phyloP scores from a whole-genome alignment of 2,113 vertebrate species.

The Cyanocitta stelleri region DNA sequence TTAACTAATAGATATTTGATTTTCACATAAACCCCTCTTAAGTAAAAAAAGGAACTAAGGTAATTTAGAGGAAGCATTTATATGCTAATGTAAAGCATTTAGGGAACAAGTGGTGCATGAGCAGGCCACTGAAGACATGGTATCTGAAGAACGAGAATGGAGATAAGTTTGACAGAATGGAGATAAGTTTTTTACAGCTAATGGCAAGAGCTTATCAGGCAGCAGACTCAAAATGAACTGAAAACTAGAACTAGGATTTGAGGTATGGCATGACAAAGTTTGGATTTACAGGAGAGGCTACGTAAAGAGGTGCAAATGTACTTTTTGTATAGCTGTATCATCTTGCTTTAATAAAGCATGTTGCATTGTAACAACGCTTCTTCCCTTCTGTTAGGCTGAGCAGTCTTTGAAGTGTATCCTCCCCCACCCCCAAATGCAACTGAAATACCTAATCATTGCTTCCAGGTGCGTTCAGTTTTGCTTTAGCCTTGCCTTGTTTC shows the following conservation, averaged over 20 bases:
- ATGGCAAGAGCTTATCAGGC: neutral
- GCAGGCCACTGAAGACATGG: neutral
- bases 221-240: neutral
- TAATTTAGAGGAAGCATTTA: neutral
- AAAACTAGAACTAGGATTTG: neutral
- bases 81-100: neutral
- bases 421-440: neutral
- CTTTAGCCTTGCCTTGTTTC: neutral
- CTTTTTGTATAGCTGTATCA: neutral
- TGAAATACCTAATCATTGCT: neutral
- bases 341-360: neutral
- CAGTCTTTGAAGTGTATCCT: neutral
- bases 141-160: neutral
- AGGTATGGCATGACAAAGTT: neutral
- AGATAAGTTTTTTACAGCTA: neutral
- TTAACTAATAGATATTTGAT: neutral
- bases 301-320: neutral
- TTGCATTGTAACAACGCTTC: rapidly evolving
- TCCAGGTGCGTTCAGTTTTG: neutral
- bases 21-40: neutral
- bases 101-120: neutral
- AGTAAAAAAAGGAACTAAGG: neutral
- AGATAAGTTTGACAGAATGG: neutral
- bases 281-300: neutral
- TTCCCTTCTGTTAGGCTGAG: neutral